Base-by-base conservation (phyloP, 1,140 invertebrate genomes). In the Coptotermes formosanus region DNA sequence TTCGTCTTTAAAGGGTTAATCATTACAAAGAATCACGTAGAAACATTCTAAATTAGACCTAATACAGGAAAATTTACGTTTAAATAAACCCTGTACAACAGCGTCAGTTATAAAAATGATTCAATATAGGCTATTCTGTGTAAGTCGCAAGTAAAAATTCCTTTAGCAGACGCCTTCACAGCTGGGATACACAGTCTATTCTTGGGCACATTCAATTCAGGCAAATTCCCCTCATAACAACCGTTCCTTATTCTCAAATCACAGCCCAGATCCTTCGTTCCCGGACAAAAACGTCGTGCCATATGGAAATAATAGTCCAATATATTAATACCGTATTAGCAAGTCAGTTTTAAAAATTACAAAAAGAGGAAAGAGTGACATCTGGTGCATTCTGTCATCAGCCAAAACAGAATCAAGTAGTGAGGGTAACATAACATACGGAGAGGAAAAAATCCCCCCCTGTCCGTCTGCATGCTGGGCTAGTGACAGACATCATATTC, bases 321-420 rank as follows among this genome's bases (percentile, higher is more conserved):
- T 75, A 30, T 16, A 75, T 75, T 75, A 75, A 75, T 75, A 75
- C n/a, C n/a, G 64, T 75, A 75, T 75, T 75, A 75, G 64, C 64
- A 75, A 75, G 64, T 75, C 64, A 75, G 64, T 75, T 75, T 75
- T 30, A 75, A 75, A 75, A 75, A 75, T 75, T 75, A 75, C 25
- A 75, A 30, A 75, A 30, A 75, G 64, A 75, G n/a, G n/a, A 75
- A 75, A 75, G n/a, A 30, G 64, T 75, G 64, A 75, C 64, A 75
- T 75, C 64, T 75, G 64, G 64, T 75, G 64, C 64, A 75, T 75
- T 75, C 64, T 30, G n/a, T 75, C 64, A 75, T 25, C 25, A 30
- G 4, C 64, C 64, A 30, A 75, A 75, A 75, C 64, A 75, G n/a
- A 75, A 30, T 75, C 64, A 75, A 75, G 64, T 30, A 75, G 7